phyloP scores from a whole-genome alignment of 1,140 invertebrate genomes.

The Philopotamus ludificatus region DNA sequence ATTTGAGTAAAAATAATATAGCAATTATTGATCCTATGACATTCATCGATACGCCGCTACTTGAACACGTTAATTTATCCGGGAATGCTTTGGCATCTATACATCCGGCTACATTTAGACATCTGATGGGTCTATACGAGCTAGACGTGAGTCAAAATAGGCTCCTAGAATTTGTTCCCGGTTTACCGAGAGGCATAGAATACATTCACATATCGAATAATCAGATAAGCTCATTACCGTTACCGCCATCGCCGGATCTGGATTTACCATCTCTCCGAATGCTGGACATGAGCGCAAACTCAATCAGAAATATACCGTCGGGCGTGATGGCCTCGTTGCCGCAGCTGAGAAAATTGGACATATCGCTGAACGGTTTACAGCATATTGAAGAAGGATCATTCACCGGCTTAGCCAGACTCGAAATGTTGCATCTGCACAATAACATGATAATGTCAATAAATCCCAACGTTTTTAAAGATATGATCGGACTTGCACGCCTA shows the following conservation, averaged over 20 bases:
- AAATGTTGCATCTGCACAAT: conserved; percentile 73
- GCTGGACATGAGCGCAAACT: conserved; percentile 76
- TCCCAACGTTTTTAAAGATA: conserved; percentile 64
- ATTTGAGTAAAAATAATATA: conserved; percentile 77
- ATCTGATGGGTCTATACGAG: conserved; percentile 72
- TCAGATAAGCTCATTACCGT: conserved; percentile 66
- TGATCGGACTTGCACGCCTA: conserved; percentile 64
- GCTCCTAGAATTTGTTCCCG: conserved; percentile 68
- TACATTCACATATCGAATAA: conserved; percentile 74
- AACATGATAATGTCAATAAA: conserved; percentile 71
- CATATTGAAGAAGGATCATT: conserved; percentile 69
- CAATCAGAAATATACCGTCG: conserved; percentile 67
- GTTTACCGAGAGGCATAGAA: conserved; percentile 73
- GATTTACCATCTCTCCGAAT: conserved; percentile 68
- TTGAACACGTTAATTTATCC: conserved; percentile 79
- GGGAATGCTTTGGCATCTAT: conserved; percentile 66
- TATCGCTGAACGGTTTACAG: conserved; percentile 76
- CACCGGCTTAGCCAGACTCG: conserved; percentile 67
- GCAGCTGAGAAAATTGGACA: conserved; percentile 69
- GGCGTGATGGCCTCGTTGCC: conserved; percentile 67
- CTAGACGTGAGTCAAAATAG: conserved; percentile 76
- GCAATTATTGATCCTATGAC: conserved; percentile 68
- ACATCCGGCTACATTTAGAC: conserved; percentile 72
- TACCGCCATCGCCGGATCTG: conserved; percentile 63
- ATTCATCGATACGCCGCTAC: conserved; percentile 67